Percentiles rank a stretch among this genome's conserved stretches.
phyloP scores from a whole-genome alignment of 2,113 vertebrate genomes.

The Cynoglossus semilaevis region DNA sequence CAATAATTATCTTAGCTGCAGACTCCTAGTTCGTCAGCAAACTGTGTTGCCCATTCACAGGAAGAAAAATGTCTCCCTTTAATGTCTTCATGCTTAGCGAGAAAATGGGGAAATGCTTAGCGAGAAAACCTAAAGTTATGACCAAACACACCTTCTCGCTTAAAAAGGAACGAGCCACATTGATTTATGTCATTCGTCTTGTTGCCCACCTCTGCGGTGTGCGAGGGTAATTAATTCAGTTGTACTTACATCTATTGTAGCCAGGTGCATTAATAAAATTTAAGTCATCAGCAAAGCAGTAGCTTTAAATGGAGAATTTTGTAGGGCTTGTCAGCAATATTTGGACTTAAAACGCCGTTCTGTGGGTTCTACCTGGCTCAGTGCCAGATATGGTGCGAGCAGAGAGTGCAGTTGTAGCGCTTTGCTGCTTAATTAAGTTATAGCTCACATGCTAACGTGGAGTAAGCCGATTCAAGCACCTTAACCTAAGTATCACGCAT shows the following conservation, averaged over 20 bases:
- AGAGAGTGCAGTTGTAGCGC: constrained; percentile 45
- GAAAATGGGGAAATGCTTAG: constrained; percentile 12
- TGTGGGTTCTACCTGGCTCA: constrained; percentile 38
- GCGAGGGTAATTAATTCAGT: constrained; percentile 70
- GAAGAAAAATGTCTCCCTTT: constrained; percentile 29
- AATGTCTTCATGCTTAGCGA: constrained; percentile 44
- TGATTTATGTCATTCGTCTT: constrained; percentile 59
- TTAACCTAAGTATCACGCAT: constrained; percentile 27
- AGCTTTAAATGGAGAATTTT: constrained; percentile 61
- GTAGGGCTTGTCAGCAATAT: constrained; percentile 56
- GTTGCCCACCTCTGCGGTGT: constrained; percentile 41
- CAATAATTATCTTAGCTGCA: constrained; percentile 34
- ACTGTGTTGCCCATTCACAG: constrained; percentile 26
- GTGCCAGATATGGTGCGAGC: constrained; percentile 26
- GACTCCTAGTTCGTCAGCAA: constrained; percentile 27
- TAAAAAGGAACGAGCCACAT: constrained; percentile 32
- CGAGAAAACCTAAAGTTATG: constrained; percentile 20
- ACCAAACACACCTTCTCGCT: constrained; percentile 27
- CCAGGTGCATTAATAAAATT: constrained; percentile 66
- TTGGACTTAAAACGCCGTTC: constrained; percentile 44
- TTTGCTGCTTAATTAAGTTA: constrained; percentile 52
- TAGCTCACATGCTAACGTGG: constrained; percentile 12
- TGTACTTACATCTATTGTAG: constrained; percentile 63
- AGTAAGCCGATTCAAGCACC: constrained; percentile 34
- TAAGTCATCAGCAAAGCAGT: constrained; percentile 62